Percentiles rank a stretch among this genome's conserved stretches.
phyloP scores from a whole-genome alignment of 2,797 vertebrate genomes.

The Psittacula derbiana region DNA sequence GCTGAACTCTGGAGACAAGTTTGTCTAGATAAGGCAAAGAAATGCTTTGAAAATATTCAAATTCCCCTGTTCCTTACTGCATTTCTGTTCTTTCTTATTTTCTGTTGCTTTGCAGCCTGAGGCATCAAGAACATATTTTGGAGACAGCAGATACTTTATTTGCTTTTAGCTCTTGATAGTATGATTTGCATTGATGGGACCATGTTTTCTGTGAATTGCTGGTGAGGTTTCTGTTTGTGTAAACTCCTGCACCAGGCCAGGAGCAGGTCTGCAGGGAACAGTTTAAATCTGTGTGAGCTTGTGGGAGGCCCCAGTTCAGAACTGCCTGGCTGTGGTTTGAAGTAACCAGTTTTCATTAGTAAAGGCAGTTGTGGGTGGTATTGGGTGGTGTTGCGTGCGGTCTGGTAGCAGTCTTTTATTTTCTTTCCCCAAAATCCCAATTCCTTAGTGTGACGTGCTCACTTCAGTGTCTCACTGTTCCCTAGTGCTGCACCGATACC shows the following conservation, averaged over 20 bases:
- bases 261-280: not conserved
- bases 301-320: not conserved
- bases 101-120: constrained; percentile 24
- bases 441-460: not conserved
- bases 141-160: not conserved
- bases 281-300: not conserved
- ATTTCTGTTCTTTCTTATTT: not conserved
- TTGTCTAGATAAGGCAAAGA: not conserved
- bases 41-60: not conserved
- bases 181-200: not conserved
- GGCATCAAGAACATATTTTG: not conserved
- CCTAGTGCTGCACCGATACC: constrained; percentile 91
- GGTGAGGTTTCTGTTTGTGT: not conserved
- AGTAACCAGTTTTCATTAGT: not conserved
- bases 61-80: not conserved
- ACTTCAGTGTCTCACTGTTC: constrained; percentile 2
- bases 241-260: not conserved
- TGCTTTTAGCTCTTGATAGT: not conserved
- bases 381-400: not conserved
- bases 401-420: not conserved
- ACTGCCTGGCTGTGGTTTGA: not conserved
- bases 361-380: not conserved
- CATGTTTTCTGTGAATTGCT: not conserved
- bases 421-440: not conserved
- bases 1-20: not conserved